A percentile compares a stretch with the other conserved stretches of the same genome.
Conservation (phyloP, 2,888 invertebrate species). For the Hartigia nigra region DNA sequence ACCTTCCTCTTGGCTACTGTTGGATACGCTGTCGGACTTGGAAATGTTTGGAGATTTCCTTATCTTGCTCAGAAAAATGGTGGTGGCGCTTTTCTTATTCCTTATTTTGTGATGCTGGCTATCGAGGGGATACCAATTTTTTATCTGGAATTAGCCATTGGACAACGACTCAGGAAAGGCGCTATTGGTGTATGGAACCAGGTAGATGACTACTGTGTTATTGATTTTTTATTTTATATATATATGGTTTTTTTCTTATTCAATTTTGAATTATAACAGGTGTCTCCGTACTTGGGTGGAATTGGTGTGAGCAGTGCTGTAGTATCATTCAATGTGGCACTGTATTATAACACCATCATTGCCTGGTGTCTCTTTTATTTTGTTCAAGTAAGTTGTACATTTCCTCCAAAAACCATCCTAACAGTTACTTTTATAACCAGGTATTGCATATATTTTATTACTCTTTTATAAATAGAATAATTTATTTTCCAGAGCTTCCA, state of each 20-base stretch:
- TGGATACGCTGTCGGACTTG: slow-evolving; percentile 93
- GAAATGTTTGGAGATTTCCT: slow-evolving; percentile 96
- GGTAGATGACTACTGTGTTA: slow-evolving; percentile 40
- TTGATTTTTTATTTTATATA: not conserved
- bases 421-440: not conserved
- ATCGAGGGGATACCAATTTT: slow-evolving; percentile 97
- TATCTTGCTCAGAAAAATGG: slow-evolving; percentile 95
- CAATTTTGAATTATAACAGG: slow-evolving; percentile 52
- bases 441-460: not conserved
- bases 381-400: slow-evolving; percentile 71
- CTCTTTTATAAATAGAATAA: not conserved
- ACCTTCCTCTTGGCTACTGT: slow-evolving; percentile 94
- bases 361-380: slow-evolving; percentile 98
- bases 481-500: slow-evolving; percentile 78
- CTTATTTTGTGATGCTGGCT: slow-evolving; percentile 94
- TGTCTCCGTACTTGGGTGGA: slow-evolving; percentile 87
- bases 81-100: slow-evolving; percentile 95
- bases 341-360: slow-evolving; percentile 98
- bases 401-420: not conserved
- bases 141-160: slow-evolving; percentile 94
- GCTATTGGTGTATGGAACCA: slow-evolving; percentile 97
- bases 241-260: not conserved
- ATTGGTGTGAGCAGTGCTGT: slow-evolving; percentile 95
- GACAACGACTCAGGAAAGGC: slow-evolving; percentile 91
- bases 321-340: slow-evolving; percentile 94